phyloP scores from a whole-genome alignment of 2,888 invertebrate species.

The Oxycera nigricornis region DNA sequence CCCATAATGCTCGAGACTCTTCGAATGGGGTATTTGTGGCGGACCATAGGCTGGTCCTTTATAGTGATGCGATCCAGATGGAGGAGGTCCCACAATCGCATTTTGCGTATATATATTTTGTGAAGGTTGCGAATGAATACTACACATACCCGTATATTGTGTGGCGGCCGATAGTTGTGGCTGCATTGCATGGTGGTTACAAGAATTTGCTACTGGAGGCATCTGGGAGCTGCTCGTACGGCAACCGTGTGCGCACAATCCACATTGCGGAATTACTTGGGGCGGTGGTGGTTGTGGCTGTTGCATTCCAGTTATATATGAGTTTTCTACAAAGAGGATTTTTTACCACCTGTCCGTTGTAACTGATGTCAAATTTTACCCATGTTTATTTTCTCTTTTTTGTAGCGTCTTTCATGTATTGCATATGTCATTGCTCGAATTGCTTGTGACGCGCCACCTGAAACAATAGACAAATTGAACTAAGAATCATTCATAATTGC shows the following conservation, averaged over 20 bases:
- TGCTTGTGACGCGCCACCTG: conserved; percentile 55
- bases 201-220: conserved; percentile 31
- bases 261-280: conserved; percentile 40
- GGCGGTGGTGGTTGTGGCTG: conserved; percentile 48
- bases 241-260: conserved; percentile 42
- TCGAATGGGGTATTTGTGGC: conserved; percentile 59
- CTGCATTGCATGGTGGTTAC: conserved; percentile 47
- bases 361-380: background rate
- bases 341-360: background rate
- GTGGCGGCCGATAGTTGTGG: background rate
- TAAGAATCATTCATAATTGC: no score
- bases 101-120: conserved; percentile 42
- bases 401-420: conserved; percentile 55
- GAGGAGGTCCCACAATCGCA: conserved; percentile 18
- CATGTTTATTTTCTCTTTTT: conserved; percentile 52
- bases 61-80: conserved; percentile 26
- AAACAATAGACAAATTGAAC: background rate
- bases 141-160: conserved; percentile 49
- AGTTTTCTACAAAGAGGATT: conserved; percentile 47
- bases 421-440: conserved; percentile 56
- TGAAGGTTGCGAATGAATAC: conserved; percentile 42
- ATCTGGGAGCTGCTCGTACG: conserved; percentile 26
- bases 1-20: conserved; percentile 60
- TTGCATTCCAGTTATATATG: conserved; percentile 45
- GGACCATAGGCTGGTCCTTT: conserved; percentile 23